These are phyloP conservation scores for Corapipo altera DNA, from an alignment of 2,113 vertebrate species.

Conservation along the genomic window DNA sequence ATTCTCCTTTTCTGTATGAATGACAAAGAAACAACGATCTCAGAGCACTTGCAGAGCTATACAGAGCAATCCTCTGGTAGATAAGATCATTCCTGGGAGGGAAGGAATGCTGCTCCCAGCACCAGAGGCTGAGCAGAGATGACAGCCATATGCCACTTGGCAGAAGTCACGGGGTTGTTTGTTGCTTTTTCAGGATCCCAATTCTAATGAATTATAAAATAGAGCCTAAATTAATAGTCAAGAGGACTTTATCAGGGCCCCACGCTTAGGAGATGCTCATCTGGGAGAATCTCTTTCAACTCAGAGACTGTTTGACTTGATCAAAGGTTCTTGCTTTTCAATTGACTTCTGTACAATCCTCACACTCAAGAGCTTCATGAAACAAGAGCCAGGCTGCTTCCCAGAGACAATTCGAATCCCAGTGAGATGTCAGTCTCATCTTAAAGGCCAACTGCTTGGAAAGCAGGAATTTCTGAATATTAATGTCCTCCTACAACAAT, in stretches of 20 bases:
- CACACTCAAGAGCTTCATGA: not conserved
- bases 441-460: slow-evolving; percentile 11
- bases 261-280: slow-evolving; percentile 14
- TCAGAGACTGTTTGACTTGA: slow-evolving; percentile 22
- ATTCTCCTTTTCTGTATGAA: not conserved
- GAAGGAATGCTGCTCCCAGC: not conserved
- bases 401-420: not conserved
- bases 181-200: slow-evolving; percentile 33
- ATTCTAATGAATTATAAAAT: slow-evolving; percentile 62
- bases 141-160: slow-evolving; percentile 61
- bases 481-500: not conserved
- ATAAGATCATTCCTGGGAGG: not conserved
- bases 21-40: not conserved
- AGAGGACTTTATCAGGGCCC: slow-evolving; percentile 24
- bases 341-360: not conserved
- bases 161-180: slow-evolving; percentile 2
- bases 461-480: slow-evolving; percentile 8
- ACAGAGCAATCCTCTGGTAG: not conserved
- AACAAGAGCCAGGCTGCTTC: slow-evolving; percentile 5
- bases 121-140: slow-evolving; percentile 34
- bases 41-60: not conserved
- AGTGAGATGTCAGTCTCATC: not conserved
- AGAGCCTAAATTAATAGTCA: slow-evolving; percentile 51
- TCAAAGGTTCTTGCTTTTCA: slow-evolving; percentile 54
- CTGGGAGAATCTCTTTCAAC: slow-evolving; percentile 32